phyloP scores from a whole-genome alignment of 2,888 invertebrate genomes.

The Ligdia adustata region DNA sequence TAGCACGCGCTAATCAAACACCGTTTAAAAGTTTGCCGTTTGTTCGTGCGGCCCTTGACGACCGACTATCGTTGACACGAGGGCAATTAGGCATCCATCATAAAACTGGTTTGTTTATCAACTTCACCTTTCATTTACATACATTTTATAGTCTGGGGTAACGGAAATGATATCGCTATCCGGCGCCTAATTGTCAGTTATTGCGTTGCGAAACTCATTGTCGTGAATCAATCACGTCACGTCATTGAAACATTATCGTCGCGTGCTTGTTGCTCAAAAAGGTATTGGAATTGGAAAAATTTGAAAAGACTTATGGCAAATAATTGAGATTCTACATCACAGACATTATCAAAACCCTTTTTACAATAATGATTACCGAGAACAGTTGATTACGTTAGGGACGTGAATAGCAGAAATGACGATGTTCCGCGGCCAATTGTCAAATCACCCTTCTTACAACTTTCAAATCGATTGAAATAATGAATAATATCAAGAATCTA shows the following conservation, averaged over 20 bases:
- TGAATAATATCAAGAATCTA: too few relatives aligned
- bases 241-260: too few relatives aligned
- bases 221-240: constrained; percentile 20
- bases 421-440: too few relatives aligned
- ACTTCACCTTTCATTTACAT: constrained; percentile 41
- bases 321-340: constrained; percentile 3
- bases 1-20: constrained; percentile 22
- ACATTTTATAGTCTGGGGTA: constrained; percentile 35
- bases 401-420: not conserved
- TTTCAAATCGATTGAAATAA: too few relatives aligned
- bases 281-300: constrained; percentile 11
- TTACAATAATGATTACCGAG: not conserved
- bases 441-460: too few relatives aligned
- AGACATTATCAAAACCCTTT: not conserved
- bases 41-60: constrained; percentile 32
- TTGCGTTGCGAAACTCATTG: constrained; percentile 23
- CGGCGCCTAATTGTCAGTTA: constrained; percentile 33
- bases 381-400: constrained; percentile 1
- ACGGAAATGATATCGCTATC: constrained; percentile 20
- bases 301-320: not conserved
- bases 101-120: constrained; percentile 39
- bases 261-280: constrained; percentile 6
- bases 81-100: constrained; percentile 42
- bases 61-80: constrained; percentile 35
- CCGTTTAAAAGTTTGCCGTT: constrained; percentile 17